phyloP scores from a whole-genome alignment of 2,113 vertebrate species.

The Taxidea taxus region DNA sequence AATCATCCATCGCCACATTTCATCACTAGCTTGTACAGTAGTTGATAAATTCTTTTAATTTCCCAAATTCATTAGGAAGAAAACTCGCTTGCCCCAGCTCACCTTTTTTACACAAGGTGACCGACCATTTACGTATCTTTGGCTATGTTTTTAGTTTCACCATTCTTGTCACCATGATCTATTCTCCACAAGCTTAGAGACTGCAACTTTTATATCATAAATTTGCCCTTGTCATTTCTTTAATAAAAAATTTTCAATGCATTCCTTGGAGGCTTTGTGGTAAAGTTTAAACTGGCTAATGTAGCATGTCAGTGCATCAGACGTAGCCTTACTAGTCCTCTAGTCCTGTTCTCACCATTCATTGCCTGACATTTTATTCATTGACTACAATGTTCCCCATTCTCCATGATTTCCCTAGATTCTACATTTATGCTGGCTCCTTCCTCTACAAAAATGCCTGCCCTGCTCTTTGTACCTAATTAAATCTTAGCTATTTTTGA shows the following conservation, averaged over 20 bases:
- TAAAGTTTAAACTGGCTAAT: background rate
- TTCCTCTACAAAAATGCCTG: background rate
- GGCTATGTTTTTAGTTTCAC: background rate
- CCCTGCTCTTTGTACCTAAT: background rate
- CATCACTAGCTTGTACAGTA: background rate
- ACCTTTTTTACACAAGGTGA: background rate
- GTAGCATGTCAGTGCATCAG: accelerated
- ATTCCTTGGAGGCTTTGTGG: background rate
- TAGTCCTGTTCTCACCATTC: accelerated
- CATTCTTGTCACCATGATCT: accelerated
- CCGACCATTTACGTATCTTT: background rate
- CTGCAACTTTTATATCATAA: background rate
- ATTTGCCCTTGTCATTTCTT: background rate
- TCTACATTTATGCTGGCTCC: background rate
- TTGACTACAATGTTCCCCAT: accelerated
- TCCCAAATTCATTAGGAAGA: background rate
- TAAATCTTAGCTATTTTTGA: background rate
- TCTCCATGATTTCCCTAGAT: background rate
- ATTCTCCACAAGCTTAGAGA: background rate
- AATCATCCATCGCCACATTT: no score
- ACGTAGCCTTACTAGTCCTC: accelerated
- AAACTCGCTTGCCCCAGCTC: background rate
- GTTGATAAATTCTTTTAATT: background rate
- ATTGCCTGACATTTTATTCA: no score
- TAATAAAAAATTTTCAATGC: background rate